Percentiles rank a stretch among this genome's conserved stretches.
phyloP scores from a whole-genome alignment of 2,113 vertebrate genomes.

The Gopherus flavomarginatus region DNA sequence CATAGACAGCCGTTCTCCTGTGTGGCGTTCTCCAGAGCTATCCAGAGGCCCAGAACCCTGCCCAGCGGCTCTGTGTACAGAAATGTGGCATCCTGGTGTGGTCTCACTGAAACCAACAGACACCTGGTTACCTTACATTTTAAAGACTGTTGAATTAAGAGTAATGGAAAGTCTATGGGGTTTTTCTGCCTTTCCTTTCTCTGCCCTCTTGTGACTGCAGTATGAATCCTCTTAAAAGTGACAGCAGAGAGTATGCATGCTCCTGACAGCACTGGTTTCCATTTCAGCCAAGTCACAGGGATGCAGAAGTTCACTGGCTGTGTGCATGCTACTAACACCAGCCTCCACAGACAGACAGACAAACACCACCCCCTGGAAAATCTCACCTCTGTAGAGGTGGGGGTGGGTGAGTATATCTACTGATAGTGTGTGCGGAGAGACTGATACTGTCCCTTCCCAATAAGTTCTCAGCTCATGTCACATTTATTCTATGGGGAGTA shows the following conservation, averaged over 20 bases:
- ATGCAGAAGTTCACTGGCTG: background rate
- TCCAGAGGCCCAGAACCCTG: slow-evolving; percentile 90
- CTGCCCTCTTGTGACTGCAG: background rate
- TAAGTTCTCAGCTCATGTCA: background rate
- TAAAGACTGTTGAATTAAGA: background rate
- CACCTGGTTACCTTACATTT: fast-evolving
- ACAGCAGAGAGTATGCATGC: background rate
- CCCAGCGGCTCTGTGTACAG: slow-evolving; percentile 94
- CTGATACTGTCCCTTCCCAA: background rate
- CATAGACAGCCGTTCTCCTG: slow-evolving; percentile 92
- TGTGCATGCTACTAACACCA: background rate
- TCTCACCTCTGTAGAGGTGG: background rate
- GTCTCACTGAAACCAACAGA: slow-evolving; percentile 77
- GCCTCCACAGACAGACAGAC: background rate
- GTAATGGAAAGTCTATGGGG: fast-evolving
- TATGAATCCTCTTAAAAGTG: background rate
- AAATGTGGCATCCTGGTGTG: slow-evolving; percentile 95
- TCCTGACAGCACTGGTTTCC: background rate
- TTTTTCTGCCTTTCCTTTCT: background rate
- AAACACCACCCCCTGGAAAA: background rate
- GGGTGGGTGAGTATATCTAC: background rate
- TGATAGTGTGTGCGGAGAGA: background rate
- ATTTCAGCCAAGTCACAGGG: background rate
- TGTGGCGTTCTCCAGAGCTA: slow-evolving; percentile 90
- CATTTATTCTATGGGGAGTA: background rate